These are phyloP conservation scores for Hetaerina americana DNA, from an alignment of 1,140 invertebrate species.

Conservation along the genomic window DNA sequence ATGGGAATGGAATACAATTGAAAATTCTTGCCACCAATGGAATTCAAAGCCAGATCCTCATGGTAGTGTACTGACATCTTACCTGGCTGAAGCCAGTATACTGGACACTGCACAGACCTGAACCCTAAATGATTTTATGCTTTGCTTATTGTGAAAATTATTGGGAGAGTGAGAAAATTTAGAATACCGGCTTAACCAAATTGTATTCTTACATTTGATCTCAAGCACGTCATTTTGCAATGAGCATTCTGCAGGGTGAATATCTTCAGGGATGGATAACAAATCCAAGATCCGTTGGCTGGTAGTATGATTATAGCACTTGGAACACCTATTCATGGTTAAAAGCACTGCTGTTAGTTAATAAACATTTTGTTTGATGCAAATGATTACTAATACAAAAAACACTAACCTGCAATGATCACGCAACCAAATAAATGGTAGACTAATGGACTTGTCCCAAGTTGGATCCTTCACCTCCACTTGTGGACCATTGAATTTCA, in stretches of 20 bases:
- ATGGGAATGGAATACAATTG: too few relatives aligned
- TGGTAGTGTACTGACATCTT: too few relatives aligned
- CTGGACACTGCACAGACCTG: too few relatives aligned
- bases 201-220: slow-evolving; percentile 18
- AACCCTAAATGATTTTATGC: too few relatives aligned
- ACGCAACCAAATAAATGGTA: slow-evolving; percentile 25
- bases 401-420: slow-evolving; percentile 33
- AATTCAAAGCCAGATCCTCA: too few relatives aligned
- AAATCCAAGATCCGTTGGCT: slow-evolving; percentile 30
- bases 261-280: slow-evolving; percentile 27
- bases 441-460: background rate
- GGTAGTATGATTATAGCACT: slow-evolving; percentile 30
- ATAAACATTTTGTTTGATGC: background rate
- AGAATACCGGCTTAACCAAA: too few relatives aligned
- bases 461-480: background rate
- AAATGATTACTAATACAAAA: background rate
- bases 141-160: slow-evolving; percentile 3
- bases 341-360: too few relatives aligned
- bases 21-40: too few relatives aligned
- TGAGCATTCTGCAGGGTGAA: slow-evolving; percentile 16
- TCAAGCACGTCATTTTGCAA: slow-evolving; percentile 12
- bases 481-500: background rate
- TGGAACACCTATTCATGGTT: slow-evolving; percentile 29
- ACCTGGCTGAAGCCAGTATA: too few relatives aligned
- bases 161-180: too few relatives aligned